Evolutionary conservation across 1,140 invertebrate genomes (phyloP), one percentile per base, ranked within the genome.

Genomic region (Thaumatotibia leucotreta): DNA sequence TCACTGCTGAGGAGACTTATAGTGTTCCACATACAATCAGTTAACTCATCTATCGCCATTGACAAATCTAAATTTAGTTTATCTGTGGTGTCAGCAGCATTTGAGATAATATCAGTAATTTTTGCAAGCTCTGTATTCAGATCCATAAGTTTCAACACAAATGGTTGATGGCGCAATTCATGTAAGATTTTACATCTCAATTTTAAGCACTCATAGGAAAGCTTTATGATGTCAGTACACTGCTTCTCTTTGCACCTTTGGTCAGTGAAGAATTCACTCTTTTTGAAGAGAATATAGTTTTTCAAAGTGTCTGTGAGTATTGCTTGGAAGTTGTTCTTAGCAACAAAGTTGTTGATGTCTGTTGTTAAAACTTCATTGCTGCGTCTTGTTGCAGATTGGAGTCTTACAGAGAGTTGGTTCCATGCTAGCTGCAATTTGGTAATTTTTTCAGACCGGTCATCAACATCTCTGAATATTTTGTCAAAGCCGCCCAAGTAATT

Each of bases 141-240:
- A 73, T 92, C 88, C 65, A 87, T 81, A 3, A 92, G 77, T 73
- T 89, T 91, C 63, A 89, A 75, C 33, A 86, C 64, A 70, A 88
- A 88, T 27, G 78, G 77, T 66, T 91, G 88, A 65, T 83, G 76
- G 9, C 83, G 76, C 22, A 86, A 67, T 68, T 91, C 87, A 32
- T 78, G 68, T 11, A 91, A 65, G 33, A 91, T 83, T 76, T 82
- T 90, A 63, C 80, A 86, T 77, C 90, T 80, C 0, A 89, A 66
- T 76, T 91, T 91, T 0, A 91, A 77, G 67, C 86, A 85, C 49
- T 89, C 83, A 65, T 88, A 91, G 31, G 84, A 83, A 14, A 88
- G 65, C 69, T 84, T 89, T 5, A 88, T 80, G 29, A 88, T 89
- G 52, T 91, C 88, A 33, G 79, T 76, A 54, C 87, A 91, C 24